phyloP scores from a whole-genome alignment of 2,888 invertebrate species.

The Panopea generosa region DNA sequence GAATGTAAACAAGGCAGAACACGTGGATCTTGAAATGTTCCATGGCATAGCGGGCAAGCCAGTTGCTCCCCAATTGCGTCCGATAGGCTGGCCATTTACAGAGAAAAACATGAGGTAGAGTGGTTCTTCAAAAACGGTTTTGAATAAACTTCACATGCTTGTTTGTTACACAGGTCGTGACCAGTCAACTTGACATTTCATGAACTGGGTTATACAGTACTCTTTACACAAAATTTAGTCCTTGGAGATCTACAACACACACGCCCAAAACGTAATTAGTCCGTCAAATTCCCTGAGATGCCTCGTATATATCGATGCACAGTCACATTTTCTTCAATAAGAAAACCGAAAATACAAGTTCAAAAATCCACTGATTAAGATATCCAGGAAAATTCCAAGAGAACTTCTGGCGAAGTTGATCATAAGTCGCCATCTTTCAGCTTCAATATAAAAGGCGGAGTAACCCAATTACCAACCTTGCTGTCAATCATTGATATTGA shows the following conservation, averaged over 20 bases:
- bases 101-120: constrained; percentile 74
- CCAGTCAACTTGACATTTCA: constrained; percentile 43
- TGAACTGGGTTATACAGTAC: constrained; percentile 18
- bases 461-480: constrained; percentile 63
- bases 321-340: constrained; percentile 48
- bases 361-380: constrained; percentile 6
- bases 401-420: constrained; percentile 39
- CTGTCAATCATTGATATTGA: constrained; percentile 63
- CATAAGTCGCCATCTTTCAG: constrained; percentile 69
- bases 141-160: constrained; percentile 46
- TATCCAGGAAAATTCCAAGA: constrained; percentile 17
- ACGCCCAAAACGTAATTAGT: background rate
- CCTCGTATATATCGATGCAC: constrained; percentile 13
- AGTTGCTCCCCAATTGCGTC: constrained; percentile 77
- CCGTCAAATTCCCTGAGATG: constrained; percentile 31
- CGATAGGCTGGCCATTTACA: constrained; percentile 76
- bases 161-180: constrained; percentile 19
- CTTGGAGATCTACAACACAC: constrained; percentile 36
- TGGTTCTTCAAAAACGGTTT: constrained; percentile 55
- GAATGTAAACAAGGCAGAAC: constrained; percentile 85
- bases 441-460: constrained; percentile 63
- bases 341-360: constrained; percentile 15
- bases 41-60: constrained; percentile 82
- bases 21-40: constrained; percentile 81
- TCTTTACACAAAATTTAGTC: constrained; percentile 22